Evolutionary conservation across 2,888 invertebrate species (phyloP).

Genomic region (Panopea generosa): DNA sequence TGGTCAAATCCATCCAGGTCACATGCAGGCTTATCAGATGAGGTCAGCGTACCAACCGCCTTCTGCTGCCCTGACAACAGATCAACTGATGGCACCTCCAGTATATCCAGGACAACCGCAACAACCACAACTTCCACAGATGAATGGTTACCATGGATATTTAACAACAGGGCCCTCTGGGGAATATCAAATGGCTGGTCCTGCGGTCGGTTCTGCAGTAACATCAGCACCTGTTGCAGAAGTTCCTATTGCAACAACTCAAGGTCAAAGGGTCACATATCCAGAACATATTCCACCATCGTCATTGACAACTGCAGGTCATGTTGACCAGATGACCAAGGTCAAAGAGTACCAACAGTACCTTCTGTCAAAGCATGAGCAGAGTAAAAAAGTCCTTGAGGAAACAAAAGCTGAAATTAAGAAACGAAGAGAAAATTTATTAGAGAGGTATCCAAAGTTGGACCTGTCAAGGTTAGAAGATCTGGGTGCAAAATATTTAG

Average conservation of each 20-base stretch:
- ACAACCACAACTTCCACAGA: too few relatives aligned
- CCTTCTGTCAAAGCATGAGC: conserved; percentile 72
- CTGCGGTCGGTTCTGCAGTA: conserved; percentile 19
- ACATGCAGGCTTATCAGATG: conserved; percentile 31
- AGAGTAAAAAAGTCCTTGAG: conserved; percentile 71
- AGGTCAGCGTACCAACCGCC: conserved; percentile 51
- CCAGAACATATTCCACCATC: conserved; percentile 59
- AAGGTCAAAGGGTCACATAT: conserved; percentile 31
- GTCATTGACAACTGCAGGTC: conserved; percentile 49
- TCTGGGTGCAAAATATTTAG: conserved; percentile 58
- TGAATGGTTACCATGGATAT: conserved; percentile 10
- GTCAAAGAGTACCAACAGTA: conserved; percentile 76
- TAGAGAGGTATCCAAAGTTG: conserved; percentile 67
- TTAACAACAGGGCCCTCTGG: conserved; percentile 1
- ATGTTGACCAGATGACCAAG: conserved; percentile 62
- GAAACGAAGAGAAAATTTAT: conserved; percentile 64
- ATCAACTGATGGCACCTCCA: conserved; percentile 38
- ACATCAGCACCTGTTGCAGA: conserved; percentile 1
- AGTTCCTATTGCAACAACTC: conserved; percentile 38
- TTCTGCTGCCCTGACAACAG: conserved; percentile 53
- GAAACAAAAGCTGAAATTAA: conserved; percentile 76
- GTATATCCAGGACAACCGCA: conserved; percentile 9
- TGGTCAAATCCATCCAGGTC: conserved; percentile 25
- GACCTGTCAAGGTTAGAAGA: conserved; percentile 61
- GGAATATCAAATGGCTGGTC: conserved; percentile 25